Evolutionary conservation across 2,113 vertebrate genomes (phyloP), one percentile per base, ranked within the genome.

Genomic region (Pica pica): DNA sequence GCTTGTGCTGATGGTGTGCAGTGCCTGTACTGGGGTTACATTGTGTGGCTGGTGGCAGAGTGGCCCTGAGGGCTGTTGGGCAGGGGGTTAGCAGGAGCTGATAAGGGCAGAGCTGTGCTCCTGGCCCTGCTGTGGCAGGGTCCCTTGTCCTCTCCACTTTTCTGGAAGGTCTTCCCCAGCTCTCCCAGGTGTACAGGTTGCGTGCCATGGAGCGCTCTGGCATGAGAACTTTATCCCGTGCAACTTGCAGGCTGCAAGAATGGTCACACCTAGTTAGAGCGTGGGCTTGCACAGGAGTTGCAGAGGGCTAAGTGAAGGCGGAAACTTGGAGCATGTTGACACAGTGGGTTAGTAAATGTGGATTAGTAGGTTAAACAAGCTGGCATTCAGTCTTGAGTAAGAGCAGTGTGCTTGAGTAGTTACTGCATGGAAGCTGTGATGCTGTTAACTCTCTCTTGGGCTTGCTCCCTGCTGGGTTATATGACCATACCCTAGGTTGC

Each of bases 151-250:
- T 76, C 4, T 46, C 44, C 2, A 0, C 17, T 16, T 18, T 8
- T 4, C 53, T 4, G 1, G 46, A 46, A 67, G 31, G 13, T 28
- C 15, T 57, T 64, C 14, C 44, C 23, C 10, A 14, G 33, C 55
- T 44, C 39, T 55, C 52, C 11, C 37, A 49, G 31, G 21, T 13
- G 20, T 21, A 1, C 6, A 20, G 22, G 30, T 35, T 88, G 59
- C 0, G 0, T 53, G 69, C 44, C 3, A 2, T 1, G 9, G 55
- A 8, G 28, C 0, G 0, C n/a, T 49, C 42, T 65, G 1, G 0
- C n/a, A 3, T 1, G 4, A 57, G 35, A 30, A 18, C 27, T 55
- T 89, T 30, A 22, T 46, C 47, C 27, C 21, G 1, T 37, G 46
- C 20, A 6, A 1, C 9, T 33, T 56, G n/a, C 52, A 35, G 30